Base-by-base conservation (phyloP, 2,113 vertebrate genomes). In the Erpornis zantholeuca region DNA sequence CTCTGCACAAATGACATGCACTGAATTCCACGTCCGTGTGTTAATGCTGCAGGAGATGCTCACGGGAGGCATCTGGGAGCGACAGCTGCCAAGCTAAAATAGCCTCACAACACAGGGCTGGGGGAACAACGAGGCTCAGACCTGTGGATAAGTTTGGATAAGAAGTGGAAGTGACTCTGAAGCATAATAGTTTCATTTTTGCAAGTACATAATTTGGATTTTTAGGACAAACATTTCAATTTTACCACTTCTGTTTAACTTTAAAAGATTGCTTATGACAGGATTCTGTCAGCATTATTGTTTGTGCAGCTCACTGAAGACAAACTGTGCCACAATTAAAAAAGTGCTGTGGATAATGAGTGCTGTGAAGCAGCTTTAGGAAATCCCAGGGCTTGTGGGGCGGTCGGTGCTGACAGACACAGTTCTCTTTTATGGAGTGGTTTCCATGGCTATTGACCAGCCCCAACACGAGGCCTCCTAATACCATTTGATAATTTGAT, bases 391-490 rank as follows among this genome's bases (percentile, higher is more conserved):
- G 88, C 88, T 79, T 4, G 69, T 57, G 45, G 86, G 90, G 60
- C 73, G 17, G 81, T 11, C 12, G 8, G 3, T 36, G 86, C 13
- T 42, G 83, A 73, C 52, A 94, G 95, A 14, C 45, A 40, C 4
- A 3, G 56, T 1, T 68, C 3, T 6, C 24, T 18, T 82, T 86
- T 45, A 61, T 17, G 7, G 40, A 79, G 91, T 20, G 75, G 96
- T 96, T 94, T 77, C 96, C 94, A 89, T 79, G 93, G 90, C 92
- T 96, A 89, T 91, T 47, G 90, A 61, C 63, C 92, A 81, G 90
- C 69, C 50, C 33, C 63, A 68, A 59, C 94, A 79, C 65, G 36
- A 78, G 63, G 57, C 71, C 95, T 83, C 90, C 95, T 61, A 17
- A n/a, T 20, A 7, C 81, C 86, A 65, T 15, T 28, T 78, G 49